Evolutionary conservation across 2,888 invertebrate genomes (phyloP), one percentile per base, ranked within the genome.

Genomic region (Amphipyra tragopoginis): DNA sequence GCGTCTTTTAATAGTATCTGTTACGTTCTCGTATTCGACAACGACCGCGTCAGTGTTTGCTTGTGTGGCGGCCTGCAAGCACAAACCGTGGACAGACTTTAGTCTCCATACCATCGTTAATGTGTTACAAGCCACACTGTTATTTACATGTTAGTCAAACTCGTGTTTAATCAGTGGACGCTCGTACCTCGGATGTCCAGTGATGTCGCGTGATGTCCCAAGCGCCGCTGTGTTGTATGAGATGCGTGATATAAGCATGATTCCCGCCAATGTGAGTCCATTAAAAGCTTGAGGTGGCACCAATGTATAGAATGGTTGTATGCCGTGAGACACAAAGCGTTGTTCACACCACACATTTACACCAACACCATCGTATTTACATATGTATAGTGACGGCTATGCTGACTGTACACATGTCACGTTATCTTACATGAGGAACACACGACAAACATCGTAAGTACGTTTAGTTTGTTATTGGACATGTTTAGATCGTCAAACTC

Each of bases 1-100:
- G 14, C 95, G 92, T 59, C 96, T 94, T 79, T 96, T 96, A 69
- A 96, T 96, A 5, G 96, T 96, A 86, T 96, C 96, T 57, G 96
- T 96, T 14, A 96, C 95, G 76, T 95, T 95, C 87, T 96, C 96
- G 79, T 96, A 96, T 71, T 95, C 95, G 57, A 85, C 81, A 49
- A 59, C 57, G 53, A 55, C 73, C 60, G 66, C 72, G 53, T 74
- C 79, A 13, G 52, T 21, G 60, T 62, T 70, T 56, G 73, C 13
- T 43, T 55, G 56, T 5, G 51, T 62, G 68, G 72, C 80, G 80
- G 86, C 88, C 93, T 93, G 93, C 84, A 92, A 93, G 79, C 81
- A 86, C 85, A 88, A 86, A 87, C 83, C 81, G 77, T 60, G 63
- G 45, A 33, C 59, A 34, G 67, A 60, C 67, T 81, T 77, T 66